Base-by-base conservation (phyloP, 2,888 invertebrate genomes). In the Diaphora mendica region DNA sequence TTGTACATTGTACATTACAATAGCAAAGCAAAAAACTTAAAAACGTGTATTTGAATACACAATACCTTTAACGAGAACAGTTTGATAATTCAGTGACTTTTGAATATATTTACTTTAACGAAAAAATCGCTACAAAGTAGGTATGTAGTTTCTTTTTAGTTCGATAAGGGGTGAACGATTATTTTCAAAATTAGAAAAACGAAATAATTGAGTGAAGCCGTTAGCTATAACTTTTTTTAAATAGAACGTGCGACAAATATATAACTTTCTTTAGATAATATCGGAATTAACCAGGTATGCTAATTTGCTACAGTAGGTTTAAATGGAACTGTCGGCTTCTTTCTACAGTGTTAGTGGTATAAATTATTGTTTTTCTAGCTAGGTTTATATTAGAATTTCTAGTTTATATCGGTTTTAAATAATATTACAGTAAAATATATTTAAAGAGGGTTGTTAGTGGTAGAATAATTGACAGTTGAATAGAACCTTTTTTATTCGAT, bases 161-260 rank as follows among this genome's bases (percentile, higher is more conserved):
- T 44, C 15, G 13, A n/a, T n/a, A n/a, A n/a, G n/a, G n/a, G n/a
- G n/a, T n/a, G n/a, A n/a, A n/a, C n/a, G n/a, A n/a, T n/a, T n/a
- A n/a, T n/a, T n/a, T n/a, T n/a, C n/a, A n/a, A n/a, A n/a, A n/a
- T n/a, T n/a, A n/a, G n/a, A n/a, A n/a, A n/a, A n/a, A n/a, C n/a
- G n/a, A n/a, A n/a, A n/a, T n/a, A n/a, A n/a, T n/a, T n/a, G n/a
- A n/a, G n/a, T n/a, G n/a, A 65, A 35, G n/a, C 39, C n/a, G 39
- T n/a, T 7, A 4, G 39, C 39, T 11, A n/a, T 67, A 68, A 26
- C 26, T 75, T 68, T 78, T 79, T 35, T 70, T 73, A 79, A 82
- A 83, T 82, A 82, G 79, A 83, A 82, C 81, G 3, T 79, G 73
- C 75, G 73, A 72, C 66, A 68, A 75, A 79, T 74, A 77, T 77